Evolutionary conservation across 1,140 invertebrate genomes (phyloP), one percentile per base, ranked within the genome.

Genomic region (Aphelinus atriplicis): DNA sequence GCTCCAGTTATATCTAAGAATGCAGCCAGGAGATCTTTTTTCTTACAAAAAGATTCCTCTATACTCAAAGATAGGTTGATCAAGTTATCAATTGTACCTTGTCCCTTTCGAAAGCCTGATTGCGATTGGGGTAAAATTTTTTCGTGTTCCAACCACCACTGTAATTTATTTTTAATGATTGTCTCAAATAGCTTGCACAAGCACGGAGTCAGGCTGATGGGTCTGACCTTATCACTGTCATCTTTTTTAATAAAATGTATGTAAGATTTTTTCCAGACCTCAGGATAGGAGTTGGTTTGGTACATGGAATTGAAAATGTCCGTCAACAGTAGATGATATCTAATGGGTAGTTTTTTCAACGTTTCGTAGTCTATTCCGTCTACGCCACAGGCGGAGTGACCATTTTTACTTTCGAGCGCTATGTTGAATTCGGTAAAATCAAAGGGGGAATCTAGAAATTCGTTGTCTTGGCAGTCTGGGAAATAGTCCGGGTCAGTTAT

Each of bases 1-100:
- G 76, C 76, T 45, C 68, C 55, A 3, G 2, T 48, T 1, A 77
- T 65, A 50, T 70, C 67, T 1, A 77, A 48, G 64, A 73, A 74
- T 9, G 50, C 71, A 9, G 66, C 71, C 1, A 74, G 45, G 5
- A 62, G 26, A 1, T 74, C 53, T 67, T 67, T 62, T 2, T 61
- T 57, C 26, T 47, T 7, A 42, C 7, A 26, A 10, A 71, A 62
- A 7, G 69, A 46, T 55, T 71, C 53, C n/a, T 71, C 46, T 43
- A 62, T 71, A n/a, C 26, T 60, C 7, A 71, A 5, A 43, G 58
- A 43, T 7, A 71, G 26, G 43, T 71, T 62, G 3, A 47, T 55
- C 3, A 71, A 46, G 26, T 64, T 71, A 47, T 71, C 70, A 64
- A 47, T 47, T 61, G 64, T n/a, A 61, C 63, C 10, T 26, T 47